Base-by-base conservation (phyloP, 2,797 vertebrate genomes). In the Pogoniulus pusillus region DNA sequence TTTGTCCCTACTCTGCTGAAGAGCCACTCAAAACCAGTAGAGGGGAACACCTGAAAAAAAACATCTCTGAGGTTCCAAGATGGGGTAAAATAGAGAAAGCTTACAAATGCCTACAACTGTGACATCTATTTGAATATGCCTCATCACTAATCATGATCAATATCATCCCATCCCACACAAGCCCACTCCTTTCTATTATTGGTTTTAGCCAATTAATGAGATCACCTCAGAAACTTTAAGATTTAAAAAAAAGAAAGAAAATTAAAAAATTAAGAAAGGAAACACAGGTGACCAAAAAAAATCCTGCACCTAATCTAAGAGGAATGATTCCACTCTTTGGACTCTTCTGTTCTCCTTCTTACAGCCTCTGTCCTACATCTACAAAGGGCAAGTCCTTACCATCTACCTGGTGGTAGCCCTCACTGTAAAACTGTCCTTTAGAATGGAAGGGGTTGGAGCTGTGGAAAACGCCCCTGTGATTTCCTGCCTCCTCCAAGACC, bases 111-210 rank as follows among this genome's bases (percentile, higher is more conserved):
- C 93, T 96, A 53, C 51, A 87, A 82, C 37, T 15, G 22, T 73
- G 90, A 6, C 7, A 85, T 59, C 82, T 92, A 55, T 72, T 87
- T 79, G 72, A 96, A 85, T 8, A 51, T 74, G 75, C 69, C 85
- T 92, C 82, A 80, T 85, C 81, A 35, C 82, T 95, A 85, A 91
- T 63, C 62, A 34, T 60, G 73, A 93, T 91, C 86, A 65, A 92
- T 53, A 72, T 64, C 84, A 83, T 41, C 91, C 53, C 85, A 90
- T 82, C 94, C 93, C 92, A 93, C 93, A 70, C 37, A 30, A 55
- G 84, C 91, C 93, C 71, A 93, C 91, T 94, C 91, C 26, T 34
- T 91, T 82, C 85, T 89, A 95, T 92, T 89, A 80, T 91, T 93
- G 85, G 83, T 94, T 91, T 91, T 92, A 90, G 90, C 39, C 63